phyloP scores from a whole-genome alignment of 2,888 invertebrate species.

The Balanococcus diminutus region DNA sequence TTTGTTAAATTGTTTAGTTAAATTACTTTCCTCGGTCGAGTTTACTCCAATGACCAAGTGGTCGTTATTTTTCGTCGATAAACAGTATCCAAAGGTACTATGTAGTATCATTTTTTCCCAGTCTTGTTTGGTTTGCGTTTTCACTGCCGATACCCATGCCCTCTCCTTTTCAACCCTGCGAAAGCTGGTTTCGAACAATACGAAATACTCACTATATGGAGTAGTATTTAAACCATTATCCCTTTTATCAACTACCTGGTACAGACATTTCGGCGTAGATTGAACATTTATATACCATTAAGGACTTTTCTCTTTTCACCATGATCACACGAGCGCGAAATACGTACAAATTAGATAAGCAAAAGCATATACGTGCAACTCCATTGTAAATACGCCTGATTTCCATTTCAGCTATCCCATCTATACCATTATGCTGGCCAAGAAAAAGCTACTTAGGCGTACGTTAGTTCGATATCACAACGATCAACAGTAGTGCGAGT shows the following conservation, averaged over 20 bases:
- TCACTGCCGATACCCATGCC: neutral
- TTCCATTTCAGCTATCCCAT: too few species aligned
- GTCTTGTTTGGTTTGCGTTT: neutral
- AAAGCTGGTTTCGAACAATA: neutral
- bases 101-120: neutral
- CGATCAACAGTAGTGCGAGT: too few species aligned
- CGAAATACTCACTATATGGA: neutral
- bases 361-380: neutral
- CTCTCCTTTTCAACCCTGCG: neutral
- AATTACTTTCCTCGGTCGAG: neutral
- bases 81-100: neutral
- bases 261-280: neutral
- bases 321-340: neutral
- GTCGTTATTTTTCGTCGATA: neutral
- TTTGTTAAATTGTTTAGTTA: slow-evolving; percentile 19
- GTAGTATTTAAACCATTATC: neutral
- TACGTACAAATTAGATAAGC: neutral
- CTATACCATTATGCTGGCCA: too few species aligned
- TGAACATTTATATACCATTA: neutral
- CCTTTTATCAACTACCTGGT: neutral
- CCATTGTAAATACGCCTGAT: neutral
- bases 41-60: neutral
- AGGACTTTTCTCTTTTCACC: neutral
- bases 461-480: too few species aligned
- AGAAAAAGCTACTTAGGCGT: too few species aligned